A percentile compares a stretch with the other conserved stretches of the same genome.
phyloP scores from a whole-genome alignment of 2,113 vertebrate species.

The Paracyprichromis sp. region DNA sequence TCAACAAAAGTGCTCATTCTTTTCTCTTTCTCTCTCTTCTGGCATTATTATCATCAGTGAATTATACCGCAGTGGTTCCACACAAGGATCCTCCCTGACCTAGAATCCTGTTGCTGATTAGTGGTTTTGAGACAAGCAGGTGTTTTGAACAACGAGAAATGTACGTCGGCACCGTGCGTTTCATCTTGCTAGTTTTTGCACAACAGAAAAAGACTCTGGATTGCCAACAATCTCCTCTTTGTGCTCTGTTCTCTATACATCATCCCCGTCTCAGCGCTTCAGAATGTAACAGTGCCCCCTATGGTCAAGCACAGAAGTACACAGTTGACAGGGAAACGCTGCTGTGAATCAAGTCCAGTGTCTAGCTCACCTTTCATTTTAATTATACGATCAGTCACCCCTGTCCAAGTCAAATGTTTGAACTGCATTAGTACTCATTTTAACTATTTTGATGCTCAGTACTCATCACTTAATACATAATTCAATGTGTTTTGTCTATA shows the following conservation, averaged over 20 bases:
- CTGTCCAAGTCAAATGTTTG: neutral
- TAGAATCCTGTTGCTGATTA: slow-evolving; percentile 12
- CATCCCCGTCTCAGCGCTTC: neutral
- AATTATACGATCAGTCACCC: neutral
- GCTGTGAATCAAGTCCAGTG: neutral
- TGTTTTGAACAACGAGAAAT: slow-evolving; percentile 19
- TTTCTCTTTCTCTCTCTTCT: neutral
- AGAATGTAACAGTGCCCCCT: slow-evolving; percentile 63
- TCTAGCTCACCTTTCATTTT: neutral
- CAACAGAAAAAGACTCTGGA: slow-evolving; percentile 21
- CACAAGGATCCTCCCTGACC: neutral
- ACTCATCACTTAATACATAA: slow-evolving; percentile 24
- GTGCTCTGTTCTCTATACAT: slow-evolving; percentile 30
- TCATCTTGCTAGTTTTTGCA: slow-evolving; percentile 23
- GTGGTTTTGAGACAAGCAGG: slow-evolving; percentile 9
- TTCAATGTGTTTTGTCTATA: slow-evolving; percentile 53
- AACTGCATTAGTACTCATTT: neutral
- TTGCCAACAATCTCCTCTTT: slow-evolving; percentile 51
- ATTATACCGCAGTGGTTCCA: neutral
- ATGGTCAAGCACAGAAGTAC: slow-evolving; percentile 23
- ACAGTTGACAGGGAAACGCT: neutral
- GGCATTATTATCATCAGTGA: neutral
- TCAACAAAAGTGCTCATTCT: slow-evolving; percentile 11
- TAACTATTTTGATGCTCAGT: slow-evolving; percentile 11
- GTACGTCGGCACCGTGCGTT: neutral